Evolutionary conservation across 2,888 invertebrate species (phyloP).

Genomic region (Heliconius ethilla): DNA sequence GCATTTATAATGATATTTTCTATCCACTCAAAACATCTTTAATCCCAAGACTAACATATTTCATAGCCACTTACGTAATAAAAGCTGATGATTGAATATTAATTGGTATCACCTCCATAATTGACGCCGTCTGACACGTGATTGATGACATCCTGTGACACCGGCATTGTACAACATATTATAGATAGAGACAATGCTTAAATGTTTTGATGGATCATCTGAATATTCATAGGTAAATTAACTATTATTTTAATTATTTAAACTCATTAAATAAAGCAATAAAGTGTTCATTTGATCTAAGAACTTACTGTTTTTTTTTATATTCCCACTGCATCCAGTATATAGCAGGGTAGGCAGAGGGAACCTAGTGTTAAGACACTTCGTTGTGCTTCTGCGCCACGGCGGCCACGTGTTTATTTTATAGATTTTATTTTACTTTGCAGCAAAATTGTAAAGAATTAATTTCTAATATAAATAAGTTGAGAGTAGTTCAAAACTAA

Average conservation of each 20-base stretch:
- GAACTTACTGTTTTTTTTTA: too few relatives aligned
- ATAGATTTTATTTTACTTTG: too few relatives aligned
- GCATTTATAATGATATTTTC: neutral
- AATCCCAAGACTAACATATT: neutral
- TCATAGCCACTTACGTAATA: slow-evolving; percentile 27
- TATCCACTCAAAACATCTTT: neutral
- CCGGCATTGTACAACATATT: slow-evolving; percentile 21
- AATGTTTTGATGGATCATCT: slow-evolving; percentile 26
- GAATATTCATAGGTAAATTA: slow-evolving; percentile 25
- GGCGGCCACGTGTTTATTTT: too few relatives aligned
- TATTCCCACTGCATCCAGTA: too few relatives aligned
- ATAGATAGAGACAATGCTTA: slow-evolving; percentile 18
- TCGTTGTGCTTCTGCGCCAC: too few relatives aligned
- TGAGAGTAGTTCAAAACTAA: neutral
- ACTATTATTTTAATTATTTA: slow-evolving; percentile 14
- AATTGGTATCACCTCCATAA: slow-evolving; percentile 50
- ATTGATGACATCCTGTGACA: slow-evolving; percentile 63
- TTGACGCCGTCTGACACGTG: slow-evolving; percentile 53
- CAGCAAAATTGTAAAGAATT: too few relatives aligned
- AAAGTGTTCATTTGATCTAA: too few relatives aligned
- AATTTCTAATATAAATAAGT: neutral
- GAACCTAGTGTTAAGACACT: too few relatives aligned
- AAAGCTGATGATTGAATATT: slow-evolving; percentile 46
- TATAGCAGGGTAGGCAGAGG: too few relatives aligned
- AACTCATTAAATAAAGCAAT: neutral